phyloP scores from a whole-genome alignment of 2,797 vertebrate species.

The Rhinophrynus dorsalis region DNA sequence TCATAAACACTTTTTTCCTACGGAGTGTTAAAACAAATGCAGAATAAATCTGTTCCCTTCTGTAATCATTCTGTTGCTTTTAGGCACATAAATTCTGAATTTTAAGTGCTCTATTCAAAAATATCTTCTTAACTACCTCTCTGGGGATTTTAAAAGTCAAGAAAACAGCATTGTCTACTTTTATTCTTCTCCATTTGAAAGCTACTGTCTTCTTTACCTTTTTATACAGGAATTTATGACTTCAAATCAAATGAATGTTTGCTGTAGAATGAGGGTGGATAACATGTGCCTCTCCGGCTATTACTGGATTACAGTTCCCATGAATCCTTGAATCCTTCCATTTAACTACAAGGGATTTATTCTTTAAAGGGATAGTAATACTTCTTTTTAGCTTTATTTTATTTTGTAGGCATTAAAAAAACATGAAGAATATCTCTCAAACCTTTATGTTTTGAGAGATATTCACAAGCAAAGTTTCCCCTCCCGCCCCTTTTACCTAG shows the following conservation, averaged over 20 bases:
- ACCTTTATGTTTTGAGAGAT: too few species aligned
- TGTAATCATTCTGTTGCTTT: constrained; percentile 26
- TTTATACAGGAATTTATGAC: background rate
- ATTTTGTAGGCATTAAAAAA: too few species aligned
- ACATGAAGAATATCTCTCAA: too few species aligned
- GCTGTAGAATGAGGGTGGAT: background rate
- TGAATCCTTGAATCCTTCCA: too few species aligned
- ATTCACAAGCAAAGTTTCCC: too few species aligned
- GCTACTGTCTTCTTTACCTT: background rate
- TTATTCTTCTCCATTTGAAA: constrained; percentile 13
- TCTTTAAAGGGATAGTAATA: too few species aligned
- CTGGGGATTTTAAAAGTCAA: constrained; percentile 5
- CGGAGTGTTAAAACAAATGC: constrained; percentile 19
- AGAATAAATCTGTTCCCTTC: background rate
- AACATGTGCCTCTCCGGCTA: too few species aligned
- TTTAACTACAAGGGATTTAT: too few species aligned
- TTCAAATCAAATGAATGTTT: background rate
- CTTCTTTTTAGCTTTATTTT: too few species aligned
- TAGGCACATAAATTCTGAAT: constrained; percentile 28
- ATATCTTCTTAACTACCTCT: constrained; percentile 41
- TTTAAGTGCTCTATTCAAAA: constrained; percentile 41
- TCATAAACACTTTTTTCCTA: constrained; percentile 10
- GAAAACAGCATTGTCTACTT: constrained; percentile 19
- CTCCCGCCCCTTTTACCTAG: too few species aligned
- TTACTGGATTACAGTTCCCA: too few species aligned